Conservation (phyloP, 2,797 vertebrate genomes). For the Melanogrammus aeglefinus region DNA sequence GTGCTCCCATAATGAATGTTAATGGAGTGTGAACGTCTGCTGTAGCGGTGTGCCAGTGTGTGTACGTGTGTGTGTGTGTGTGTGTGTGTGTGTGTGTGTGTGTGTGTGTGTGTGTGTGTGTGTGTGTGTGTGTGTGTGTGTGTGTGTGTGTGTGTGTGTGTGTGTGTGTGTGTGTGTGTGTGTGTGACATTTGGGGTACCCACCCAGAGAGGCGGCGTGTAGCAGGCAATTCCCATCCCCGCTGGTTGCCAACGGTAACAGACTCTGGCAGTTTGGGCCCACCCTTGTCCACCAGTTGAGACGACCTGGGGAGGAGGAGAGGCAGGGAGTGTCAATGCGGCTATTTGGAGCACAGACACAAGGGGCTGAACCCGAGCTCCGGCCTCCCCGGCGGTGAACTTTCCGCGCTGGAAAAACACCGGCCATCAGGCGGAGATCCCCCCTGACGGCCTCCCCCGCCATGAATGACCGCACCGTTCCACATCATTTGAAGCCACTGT, state of each 20-base stretch:
- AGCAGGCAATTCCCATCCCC: constrained; percentile 95
- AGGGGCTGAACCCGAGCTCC: background rate
- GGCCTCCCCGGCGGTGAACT: background rate
- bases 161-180: too few relatives aligned
- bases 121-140: too few relatives aligned
- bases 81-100: too few relatives aligned
- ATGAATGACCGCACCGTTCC: background rate
- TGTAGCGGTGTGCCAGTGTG: background rate
- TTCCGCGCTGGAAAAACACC: background rate
- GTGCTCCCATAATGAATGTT: constrained; percentile 40
- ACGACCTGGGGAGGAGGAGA: constrained; percentile 73
- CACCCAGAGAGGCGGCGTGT: constrained; percentile 93
- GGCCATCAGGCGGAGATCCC: background rate
- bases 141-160: too few relatives aligned
- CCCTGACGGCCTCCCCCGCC: background rate
- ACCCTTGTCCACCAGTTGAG: constrained; percentile 95
- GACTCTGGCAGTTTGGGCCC: constrained; percentile 86
- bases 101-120: too few relatives aligned
- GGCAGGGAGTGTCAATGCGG: background rate
- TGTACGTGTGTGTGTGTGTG: too few relatives aligned
- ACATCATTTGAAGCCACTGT: background rate
- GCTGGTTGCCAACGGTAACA: constrained; percentile 91
- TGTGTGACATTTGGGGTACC: constrained; percentile 36
- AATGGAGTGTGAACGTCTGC: constrained; percentile 38
- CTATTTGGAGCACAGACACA: constrained; percentile 25